These are phyloP conservation scores for Plectropomus leopardus DNA, from an alignment of 2,113 vertebrate species.

Conservation along the genomic window DNA sequence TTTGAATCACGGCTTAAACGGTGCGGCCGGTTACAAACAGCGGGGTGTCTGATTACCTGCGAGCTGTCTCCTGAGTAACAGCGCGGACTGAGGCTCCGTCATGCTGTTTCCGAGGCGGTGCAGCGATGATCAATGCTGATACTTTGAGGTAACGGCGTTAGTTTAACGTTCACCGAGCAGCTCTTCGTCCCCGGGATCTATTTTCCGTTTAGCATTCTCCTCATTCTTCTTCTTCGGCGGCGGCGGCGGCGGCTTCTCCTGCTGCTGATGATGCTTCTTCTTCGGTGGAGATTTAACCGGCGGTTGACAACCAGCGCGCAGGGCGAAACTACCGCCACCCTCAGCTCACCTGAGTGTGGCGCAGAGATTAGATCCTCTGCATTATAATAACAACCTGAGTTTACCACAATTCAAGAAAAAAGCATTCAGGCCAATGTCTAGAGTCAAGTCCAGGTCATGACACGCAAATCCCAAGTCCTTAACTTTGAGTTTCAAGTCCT, in stretches of 20 bases:
- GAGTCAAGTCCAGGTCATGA: no score
- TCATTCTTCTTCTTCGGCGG: conserved; percentile 73
- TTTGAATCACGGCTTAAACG: conserved; percentile 70
- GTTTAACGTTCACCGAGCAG: conserved; percentile 53
- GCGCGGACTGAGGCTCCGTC: conserved; percentile 97
- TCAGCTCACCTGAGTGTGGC: no score
- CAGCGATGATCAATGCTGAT: conserved; percentile 51
- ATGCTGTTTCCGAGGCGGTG: conserved; percentile 77
- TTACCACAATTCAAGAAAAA: no score
- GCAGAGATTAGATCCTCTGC: no score
- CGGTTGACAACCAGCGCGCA: not conserved
- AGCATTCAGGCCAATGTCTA: no score
- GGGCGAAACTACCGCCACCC: conserved; percentile 44
- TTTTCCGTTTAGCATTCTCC: conserved; percentile 76
- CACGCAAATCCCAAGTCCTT: no score
- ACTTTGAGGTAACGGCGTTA: conserved; percentile 55
- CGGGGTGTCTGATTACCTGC: conserved; percentile 88
- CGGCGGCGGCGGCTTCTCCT: conserved; percentile 51
- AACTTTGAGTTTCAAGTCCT: no score
- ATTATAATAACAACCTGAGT: no score
- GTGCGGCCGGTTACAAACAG: conserved; percentile 36
- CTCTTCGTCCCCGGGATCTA: conserved; percentile 61
- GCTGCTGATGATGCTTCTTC: conserved; percentile 61
- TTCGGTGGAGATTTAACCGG: conserved; percentile 37
- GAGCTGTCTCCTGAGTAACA: conserved; percentile 97